Conservation (phyloP, 2,888 invertebrate genomes). For the Brachylomia viminalis region DNA sequence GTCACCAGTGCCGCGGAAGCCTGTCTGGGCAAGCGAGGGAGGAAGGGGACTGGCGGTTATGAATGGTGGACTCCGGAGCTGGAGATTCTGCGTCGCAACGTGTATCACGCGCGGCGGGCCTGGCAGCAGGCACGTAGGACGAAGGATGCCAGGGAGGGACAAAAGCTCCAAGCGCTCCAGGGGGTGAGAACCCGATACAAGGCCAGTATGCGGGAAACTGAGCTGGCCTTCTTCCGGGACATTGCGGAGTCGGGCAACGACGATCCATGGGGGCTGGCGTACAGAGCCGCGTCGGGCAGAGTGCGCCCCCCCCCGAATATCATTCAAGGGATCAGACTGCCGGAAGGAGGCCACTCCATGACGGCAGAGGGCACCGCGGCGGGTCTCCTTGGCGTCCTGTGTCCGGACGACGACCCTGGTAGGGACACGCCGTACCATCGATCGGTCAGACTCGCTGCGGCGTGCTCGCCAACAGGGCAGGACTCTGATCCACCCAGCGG, state of each 20-base stretch:
- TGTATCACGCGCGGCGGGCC: not conserved
- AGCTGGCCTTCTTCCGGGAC: not conserved
- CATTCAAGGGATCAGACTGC: constrained; percentile 35
- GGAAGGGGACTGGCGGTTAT: not conserved
- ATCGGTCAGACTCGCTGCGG: constrained; percentile 50
- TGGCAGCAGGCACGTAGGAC: not conserved
- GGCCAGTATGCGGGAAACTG: constrained; percentile 14
- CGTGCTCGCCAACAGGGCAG: constrained; percentile 42
- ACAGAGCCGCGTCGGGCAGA: constrained; percentile 57
- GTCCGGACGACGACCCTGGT: constrained; percentile 61
- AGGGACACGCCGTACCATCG: constrained; percentile 57
- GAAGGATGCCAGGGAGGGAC: not conserved
- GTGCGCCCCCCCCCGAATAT: constrained; percentile 58
- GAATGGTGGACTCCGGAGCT: constrained; percentile 48
- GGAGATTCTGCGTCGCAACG: not conserved
- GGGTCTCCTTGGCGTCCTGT: constrained; percentile 37
- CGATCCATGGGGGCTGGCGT: constrained; percentile 60
- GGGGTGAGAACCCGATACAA: not conserved
- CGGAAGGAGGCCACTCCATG: constrained; percentile 10
- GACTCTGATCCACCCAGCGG: constrained; percentile 27
- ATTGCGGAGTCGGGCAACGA: constrained; percentile 21
- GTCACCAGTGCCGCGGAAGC: not conserved
- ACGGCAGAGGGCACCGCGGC: constrained; percentile 45
- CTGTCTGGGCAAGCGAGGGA: not conserved
- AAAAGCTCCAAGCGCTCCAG: accelerated